Evolutionary conservation across 2,797 vertebrate species (phyloP), one percentile per base, ranked within the genome.

Genomic region (Falco cherrug): DNA sequence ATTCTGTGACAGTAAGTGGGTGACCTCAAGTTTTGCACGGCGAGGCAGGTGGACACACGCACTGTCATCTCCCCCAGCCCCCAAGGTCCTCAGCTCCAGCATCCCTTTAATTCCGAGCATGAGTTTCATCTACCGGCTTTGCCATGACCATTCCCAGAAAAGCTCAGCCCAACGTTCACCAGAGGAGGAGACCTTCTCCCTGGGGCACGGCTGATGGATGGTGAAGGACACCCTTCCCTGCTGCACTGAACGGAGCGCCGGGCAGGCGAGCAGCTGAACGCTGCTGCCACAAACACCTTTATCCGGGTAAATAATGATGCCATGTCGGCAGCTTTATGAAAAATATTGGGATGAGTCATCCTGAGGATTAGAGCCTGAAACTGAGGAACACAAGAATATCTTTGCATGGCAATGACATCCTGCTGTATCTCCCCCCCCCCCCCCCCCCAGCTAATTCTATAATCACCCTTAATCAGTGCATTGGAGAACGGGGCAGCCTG

Each of bases 341-440:
- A 92, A 95, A 87, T 48, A 65, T 31, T 10, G 65, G 70, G 41
- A 78, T 56, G 94, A 97, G 56, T 85, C 93, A 59, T 31, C 71
- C 68, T 31, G 61, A 87, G 92, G 84, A 89, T 93, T 87, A 69
- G 60, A 91, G 85, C 39, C 83, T 65, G 39, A 79, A 84, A 70
- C 14, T 10, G 70, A 92, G 88, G 87, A 81, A 37, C 87, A 65
- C 57, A 33, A 25, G 60, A 60, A 47, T 35, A 51, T 68, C 51
- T 74, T 83, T 91, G 64, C 39, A 5, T 31, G 43, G 43, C 48
- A 89, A 69, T 76, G 77, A 81, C 53, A 81, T 69, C 56, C 81
- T 0, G 0, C 68, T 51, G 51, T 31, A 61, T 88, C 35, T 35
- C n/a, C n/a, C n/a, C 35, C 35, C 35, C 35, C 35, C 35, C n/a